A percentile compares a stretch with the other conserved stretches of the same genome.
Conservation (phyloP, 1,140 invertebrate genomes). For the Heliconius hermathena region DNA sequence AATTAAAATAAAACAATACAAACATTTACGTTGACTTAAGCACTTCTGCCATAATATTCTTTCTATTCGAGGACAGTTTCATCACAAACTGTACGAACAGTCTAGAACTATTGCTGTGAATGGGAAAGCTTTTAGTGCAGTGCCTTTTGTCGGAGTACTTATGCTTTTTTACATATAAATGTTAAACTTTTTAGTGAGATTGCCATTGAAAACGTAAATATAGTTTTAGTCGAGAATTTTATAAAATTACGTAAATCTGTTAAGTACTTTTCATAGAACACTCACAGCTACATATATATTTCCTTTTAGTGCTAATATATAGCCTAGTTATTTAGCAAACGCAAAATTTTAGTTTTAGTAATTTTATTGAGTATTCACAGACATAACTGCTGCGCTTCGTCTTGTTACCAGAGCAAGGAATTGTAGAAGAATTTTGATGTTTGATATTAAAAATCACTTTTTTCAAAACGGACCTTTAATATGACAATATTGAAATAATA, state of each 20-base stretch:
- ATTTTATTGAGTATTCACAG: no score
- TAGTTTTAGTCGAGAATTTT: not conserved
- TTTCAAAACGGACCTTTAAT: no score
- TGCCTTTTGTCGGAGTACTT: conserved; percentile 15
- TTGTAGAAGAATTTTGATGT: no score
- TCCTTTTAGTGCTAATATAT: no score
- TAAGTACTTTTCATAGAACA: no score
- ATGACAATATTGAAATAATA: no score
- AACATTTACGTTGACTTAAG: not conserved
- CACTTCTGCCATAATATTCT: conserved; percentile 1
- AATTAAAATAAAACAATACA: not conserved
- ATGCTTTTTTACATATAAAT: conserved; percentile 16
- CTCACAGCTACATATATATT: no score
- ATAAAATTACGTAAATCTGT: not conserved
- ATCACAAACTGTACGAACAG: conserved; percentile 9
- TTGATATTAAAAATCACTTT: no score
- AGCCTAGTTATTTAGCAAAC: no score
- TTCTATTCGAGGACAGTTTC: conserved; percentile 15
- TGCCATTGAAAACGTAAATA: conserved; percentile 17
- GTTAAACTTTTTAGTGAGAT: conserved; percentile 8
- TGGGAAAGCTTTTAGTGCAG: conserved; percentile 28
- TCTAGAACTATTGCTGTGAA: conserved; percentile 25
- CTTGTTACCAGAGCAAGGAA: no score
- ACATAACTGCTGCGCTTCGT: no score
- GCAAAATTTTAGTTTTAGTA: no score